These are phyloP conservation scores for Haliclystus octoradiatus DNA, from an alignment of 30 jellyfish, hydroid and myxozoan genomes.

Conservation along the genomic window DNA sequence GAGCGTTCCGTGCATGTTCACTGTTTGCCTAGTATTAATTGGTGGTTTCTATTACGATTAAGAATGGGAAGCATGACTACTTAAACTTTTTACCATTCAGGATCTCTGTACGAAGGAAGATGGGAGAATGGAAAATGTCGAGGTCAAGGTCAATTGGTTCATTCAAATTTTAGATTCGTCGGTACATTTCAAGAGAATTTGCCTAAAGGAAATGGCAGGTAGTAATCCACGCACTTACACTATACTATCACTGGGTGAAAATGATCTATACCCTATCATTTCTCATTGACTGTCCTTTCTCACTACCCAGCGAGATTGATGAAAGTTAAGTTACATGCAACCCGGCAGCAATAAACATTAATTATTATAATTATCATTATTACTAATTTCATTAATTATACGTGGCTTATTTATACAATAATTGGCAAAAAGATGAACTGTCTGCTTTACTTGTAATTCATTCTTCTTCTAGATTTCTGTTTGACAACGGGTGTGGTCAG, in stretches of 20 bases:
- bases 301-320: too few relatives aligned
- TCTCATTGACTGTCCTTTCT: too few relatives aligned
- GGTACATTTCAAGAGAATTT: slow-evolving; percentile 23
- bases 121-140: slow-evolving; percentile 35
- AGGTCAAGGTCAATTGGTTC: slow-evolving; percentile 42
- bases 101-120: slow-evolving; percentile 30
- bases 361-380: too few relatives aligned
- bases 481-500: slow-evolving; percentile 43
- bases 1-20: too few relatives aligned
- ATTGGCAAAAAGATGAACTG: not conserved
- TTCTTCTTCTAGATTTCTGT: slow-evolving; percentile 17
- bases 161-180: slow-evolving; percentile 28
- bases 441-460: not conserved
- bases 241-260: not conserved
- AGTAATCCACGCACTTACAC: not conserved
- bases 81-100: slow-evolving; percentile 12
- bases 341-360: too few relatives aligned
- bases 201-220: slow-evolving; percentile 55
- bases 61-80: too few relatives aligned
- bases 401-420: not conserved
- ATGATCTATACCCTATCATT: too few relatives aligned
- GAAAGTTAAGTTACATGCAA: too few relatives aligned
- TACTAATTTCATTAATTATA: not conserved
- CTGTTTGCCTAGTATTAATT: too few relatives aligned
- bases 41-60: too few relatives aligned